Evolutionary conservation across 2,888 invertebrate genomes (phyloP), one percentile per base, ranked within the genome.

Genomic region (Caenorhabditis macrosperma): DNA sequence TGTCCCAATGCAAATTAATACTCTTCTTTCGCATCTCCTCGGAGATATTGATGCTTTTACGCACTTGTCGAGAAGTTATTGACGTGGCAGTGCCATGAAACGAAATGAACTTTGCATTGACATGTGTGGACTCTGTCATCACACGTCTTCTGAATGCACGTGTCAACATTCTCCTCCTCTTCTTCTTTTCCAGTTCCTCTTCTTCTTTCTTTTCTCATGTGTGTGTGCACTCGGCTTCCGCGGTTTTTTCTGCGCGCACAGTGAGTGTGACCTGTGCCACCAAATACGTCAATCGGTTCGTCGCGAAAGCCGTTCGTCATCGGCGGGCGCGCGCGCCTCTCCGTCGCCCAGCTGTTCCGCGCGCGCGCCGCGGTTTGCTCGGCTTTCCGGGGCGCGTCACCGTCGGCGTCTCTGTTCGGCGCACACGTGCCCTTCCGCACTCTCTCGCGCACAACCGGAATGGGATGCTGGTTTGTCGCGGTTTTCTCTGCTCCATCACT

Each of bases 261-360:
- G n/a, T n/a, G 7, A 7, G 22, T 55, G 38, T 72, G 72, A 72
- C 72, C 72, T 72, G 72, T 55, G 61, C 60, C 41, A 44, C 69
- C 72, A 63, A 72, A 72, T 72, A 72, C 72, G 72, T 72, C 72
- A 72, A 72, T 63, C 72, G 63, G 72, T 72, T 72, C 48, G 69
- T 63, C 35, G 30, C 17, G 15, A 38, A 57, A 59, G 48, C 60
- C 50, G 60, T 69, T 64, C 63, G 72, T 64, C 63, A 72, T 72
- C 57, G 52, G 46, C 55, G 63, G 54, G 38, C 38, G 17, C 24
- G 35, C n/a, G 41, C 33, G 38, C 24, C 15, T 15, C 54, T 15
- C 38, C 22, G 7, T 12, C 20, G 33, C 52, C 57, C 72, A 72
- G 72, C 72, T 72, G 72, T 72, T 72, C 72, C 71, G 71, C 46